These are phyloP conservation scores for Chanos chanos DNA, from an alignment of 2,797 vertebrate genomes.

Conservation along the genomic window DNA sequence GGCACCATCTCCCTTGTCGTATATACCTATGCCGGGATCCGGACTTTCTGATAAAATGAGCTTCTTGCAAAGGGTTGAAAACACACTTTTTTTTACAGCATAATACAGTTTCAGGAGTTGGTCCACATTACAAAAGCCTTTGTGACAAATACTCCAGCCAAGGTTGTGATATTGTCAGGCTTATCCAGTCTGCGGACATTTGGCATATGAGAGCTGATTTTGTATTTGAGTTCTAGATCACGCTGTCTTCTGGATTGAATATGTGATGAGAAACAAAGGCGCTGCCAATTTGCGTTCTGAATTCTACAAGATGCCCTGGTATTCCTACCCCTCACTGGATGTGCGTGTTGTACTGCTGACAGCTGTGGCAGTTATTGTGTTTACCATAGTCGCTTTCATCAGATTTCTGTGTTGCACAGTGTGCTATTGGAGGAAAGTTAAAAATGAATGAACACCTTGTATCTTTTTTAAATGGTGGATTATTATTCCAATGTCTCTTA, in stretches of 20 bases:
- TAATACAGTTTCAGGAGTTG: too few species aligned
- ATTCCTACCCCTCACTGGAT: constrained; percentile 61
- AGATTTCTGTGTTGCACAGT: constrained; percentile 25
- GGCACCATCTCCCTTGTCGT: constrained; percentile 69
- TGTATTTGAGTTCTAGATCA: too few species aligned
- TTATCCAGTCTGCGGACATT: constrained; percentile 61
- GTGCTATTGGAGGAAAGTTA: constrained; percentile 14
- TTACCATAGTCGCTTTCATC: not conserved
- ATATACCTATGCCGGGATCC: constrained; percentile 59
- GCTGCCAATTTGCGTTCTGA: constrained; percentile 61
- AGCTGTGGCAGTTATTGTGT: not conserved
- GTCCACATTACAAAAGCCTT: constrained; percentile 46
- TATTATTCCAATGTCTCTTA: too few species aligned
- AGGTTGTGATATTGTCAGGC: constrained; percentile 53
- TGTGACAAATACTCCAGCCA: constrained; percentile 61
- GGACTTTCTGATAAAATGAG: constrained; percentile 66
- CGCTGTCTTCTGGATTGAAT: constrained; percentile 68
- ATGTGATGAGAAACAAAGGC: constrained; percentile 68
- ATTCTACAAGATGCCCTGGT: constrained; percentile 67
- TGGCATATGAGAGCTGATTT: constrained; percentile 55
- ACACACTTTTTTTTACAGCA: too few species aligned
- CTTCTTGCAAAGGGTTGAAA: constrained; percentile 64
- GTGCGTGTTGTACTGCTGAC: constrained; percentile 36
- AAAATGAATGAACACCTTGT: constrained; percentile 24
- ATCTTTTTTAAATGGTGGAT: too few species aligned